Percentiles rank a stretch among this genome's conserved stretches.
Evolutionary conservation across 2,113 vertebrate genomes (phyloP).

Genomic region (Corydoras sp.): DNA sequence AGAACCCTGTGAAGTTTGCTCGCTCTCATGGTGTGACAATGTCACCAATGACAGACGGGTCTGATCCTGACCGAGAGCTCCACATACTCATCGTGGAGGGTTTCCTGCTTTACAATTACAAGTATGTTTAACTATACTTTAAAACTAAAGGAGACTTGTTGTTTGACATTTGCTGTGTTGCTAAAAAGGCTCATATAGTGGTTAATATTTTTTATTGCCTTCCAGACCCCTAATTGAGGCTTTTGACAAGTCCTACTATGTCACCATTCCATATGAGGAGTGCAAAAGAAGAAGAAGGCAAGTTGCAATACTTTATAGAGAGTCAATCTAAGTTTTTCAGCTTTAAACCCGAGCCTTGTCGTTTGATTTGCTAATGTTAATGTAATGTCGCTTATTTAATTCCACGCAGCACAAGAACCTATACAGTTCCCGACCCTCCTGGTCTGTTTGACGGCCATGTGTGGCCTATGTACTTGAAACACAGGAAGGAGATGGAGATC

Average conservation of each 20-base stretch:
- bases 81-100: slow-evolving; percentile 90
- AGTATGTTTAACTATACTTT: slow-evolving; percentile 49
- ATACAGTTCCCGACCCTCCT: slow-evolving; percentile 70
- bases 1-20: slow-evolving; percentile 75
- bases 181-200: neutral
- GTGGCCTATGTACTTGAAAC: slow-evolving; percentile 79
- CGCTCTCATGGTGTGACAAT: slow-evolving; percentile 68
- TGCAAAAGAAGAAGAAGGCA: slow-evolving; percentile 89
- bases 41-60: slow-evolving; percentile 50
- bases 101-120: slow-evolving; percentile 92
- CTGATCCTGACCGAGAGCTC: slow-evolving; percentile 55
- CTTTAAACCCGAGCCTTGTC: too few species aligned
- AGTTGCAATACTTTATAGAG: neutral
- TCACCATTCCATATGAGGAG: slow-evolving; percentile 88
- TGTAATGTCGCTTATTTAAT: neutral
- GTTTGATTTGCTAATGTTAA: neutral
- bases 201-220: slow-evolving; percentile 1
- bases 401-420: slow-evolving; percentile 55
- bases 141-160: neutral
- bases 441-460: slow-evolving; percentile 76
- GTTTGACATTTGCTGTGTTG: neutral
- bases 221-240: slow-evolving; percentile 80
- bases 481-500: slow-evolving; percentile 70
- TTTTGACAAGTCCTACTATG: slow-evolving; percentile 81
- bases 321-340: neutral